These are phyloP conservation scores for Gallinago undulata DNA, from an alignment of 2,113 vertebrate species.

Conservation along the genomic window DNA sequence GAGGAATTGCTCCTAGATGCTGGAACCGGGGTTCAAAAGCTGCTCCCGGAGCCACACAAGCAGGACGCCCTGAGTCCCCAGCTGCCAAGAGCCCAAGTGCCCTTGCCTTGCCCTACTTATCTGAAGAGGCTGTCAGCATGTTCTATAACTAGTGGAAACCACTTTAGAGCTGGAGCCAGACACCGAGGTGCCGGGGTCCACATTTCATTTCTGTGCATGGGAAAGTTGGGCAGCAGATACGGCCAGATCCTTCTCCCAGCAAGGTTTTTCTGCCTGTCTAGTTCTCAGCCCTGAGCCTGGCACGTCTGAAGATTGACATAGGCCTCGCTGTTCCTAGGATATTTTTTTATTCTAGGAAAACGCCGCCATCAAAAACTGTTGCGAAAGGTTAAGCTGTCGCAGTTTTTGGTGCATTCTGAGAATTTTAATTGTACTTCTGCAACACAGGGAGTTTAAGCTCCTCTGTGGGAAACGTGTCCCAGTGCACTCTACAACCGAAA, in stretches of 20 bases:
- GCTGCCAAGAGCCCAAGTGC: slow-evolving; percentile 52
- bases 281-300: slow-evolving; percentile 26
- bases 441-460: neutral
- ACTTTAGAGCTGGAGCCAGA: slow-evolving; percentile 70
- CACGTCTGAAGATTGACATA: neutral
- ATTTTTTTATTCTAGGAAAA: neutral
- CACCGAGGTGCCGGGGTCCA: slow-evolving; percentile 66
- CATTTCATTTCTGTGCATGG: slow-evolving; percentile 55
- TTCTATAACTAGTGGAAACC: slow-evolving; percentile 67
- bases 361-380: neutral
- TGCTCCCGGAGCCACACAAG: neutral
- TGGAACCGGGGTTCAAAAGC: neutral
- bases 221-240: slow-evolving; percentile 42
- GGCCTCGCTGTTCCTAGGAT: neutral
- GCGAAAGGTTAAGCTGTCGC: neutral
- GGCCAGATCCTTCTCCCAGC: slow-evolving; percentile 23
- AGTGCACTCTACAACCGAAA: neutral
- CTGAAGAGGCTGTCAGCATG: slow-evolving; percentile 71
- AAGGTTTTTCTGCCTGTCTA: slow-evolving; percentile 36
- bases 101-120: slow-evolving; percentile 68
- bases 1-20: neutral
- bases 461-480: neutral
- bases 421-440: neutral
- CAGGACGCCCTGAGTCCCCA: neutral
- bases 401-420: neutral